Conservation (phyloP, 2,113 vertebrate species). For the Montifringilla adamsi region DNA sequence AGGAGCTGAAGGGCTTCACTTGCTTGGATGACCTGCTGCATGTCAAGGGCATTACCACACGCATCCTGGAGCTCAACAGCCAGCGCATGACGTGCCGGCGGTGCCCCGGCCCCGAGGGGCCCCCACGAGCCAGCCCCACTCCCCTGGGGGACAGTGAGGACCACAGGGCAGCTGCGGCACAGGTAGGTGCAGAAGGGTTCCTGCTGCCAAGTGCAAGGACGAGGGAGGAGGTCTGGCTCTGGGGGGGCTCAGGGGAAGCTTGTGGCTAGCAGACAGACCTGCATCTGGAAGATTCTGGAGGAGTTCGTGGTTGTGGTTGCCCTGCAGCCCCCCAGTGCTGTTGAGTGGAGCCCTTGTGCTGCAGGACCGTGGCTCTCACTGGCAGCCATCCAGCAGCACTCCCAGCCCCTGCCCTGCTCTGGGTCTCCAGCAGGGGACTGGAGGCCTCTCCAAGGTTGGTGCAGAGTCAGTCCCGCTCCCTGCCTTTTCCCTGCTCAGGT, state of each 20-base stretch:
- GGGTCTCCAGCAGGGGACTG: background rate
- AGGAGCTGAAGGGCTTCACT: constrained; percentile 66
- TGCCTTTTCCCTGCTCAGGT: background rate
- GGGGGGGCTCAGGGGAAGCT: background rate
- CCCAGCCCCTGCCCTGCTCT: background rate
- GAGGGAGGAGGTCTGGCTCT: background rate
- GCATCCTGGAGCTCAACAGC: constrained; percentile 63
- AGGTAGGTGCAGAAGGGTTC: background rate
- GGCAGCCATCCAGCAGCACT: background rate
- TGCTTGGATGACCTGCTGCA: constrained; percentile 57
- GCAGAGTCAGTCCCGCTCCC: background rate
- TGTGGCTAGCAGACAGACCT: background rate
- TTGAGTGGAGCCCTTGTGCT: no score
- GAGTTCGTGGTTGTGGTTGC: background rate
- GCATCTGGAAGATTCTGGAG: background rate
- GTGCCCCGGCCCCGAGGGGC: background rate
- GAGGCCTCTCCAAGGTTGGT: background rate
- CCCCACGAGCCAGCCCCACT: background rate
- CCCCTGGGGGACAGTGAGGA: background rate
- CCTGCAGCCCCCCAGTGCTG: background rate
- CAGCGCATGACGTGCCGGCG: constrained; percentile 41
- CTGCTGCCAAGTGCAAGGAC: background rate
- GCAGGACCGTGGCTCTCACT: background rate
- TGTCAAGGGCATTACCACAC: constrained; percentile 62
- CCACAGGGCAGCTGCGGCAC: background rate